Evolutionary conservation across 2,888 invertebrate genomes (phyloP).

Genomic region (Acanthosepion pharaonis): DNA sequence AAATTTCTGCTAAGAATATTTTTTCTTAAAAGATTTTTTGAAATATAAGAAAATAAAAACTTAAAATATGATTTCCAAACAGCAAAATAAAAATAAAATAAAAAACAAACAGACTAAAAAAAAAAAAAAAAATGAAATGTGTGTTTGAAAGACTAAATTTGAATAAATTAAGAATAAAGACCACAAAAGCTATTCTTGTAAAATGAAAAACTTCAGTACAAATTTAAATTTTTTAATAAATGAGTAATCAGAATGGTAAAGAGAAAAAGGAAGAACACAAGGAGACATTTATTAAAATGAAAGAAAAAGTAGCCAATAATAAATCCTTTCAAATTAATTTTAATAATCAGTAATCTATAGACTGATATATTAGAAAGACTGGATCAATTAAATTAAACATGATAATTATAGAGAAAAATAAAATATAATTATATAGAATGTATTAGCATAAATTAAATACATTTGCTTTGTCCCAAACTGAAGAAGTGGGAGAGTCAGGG

Average conservation of each 20-base stretch:
- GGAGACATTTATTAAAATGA: not conserved
- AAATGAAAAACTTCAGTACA: not conserved
- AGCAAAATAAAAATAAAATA: not conserved
- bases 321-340: not conserved
- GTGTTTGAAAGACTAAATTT: too few relatives aligned
- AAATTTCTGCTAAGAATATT: not conserved
- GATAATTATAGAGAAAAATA: not conserved
- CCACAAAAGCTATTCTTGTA: not conserved
- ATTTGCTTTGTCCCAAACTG: conserved; percentile 36
- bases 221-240: not conserved
- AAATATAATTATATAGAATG: not conserved
- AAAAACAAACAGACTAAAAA: not conserved
- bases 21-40: not conserved
- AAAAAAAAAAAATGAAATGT: not conserved
- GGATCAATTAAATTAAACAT: conserved; percentile 35
- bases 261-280: not conserved
- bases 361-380: not conserved
- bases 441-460: not conserved
- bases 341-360: too few relatives aligned
- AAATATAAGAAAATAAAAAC: not conserved
- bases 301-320: not conserved
- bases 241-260: not conserved
- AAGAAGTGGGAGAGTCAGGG: conserved; percentile 22
- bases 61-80: not conserved
- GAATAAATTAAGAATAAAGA: not conserved